These are phyloP conservation scores for Caenorhabditis panamensis DNA, from an alignment of 2,888 invertebrate genomes.

Conservation along the genomic window DNA sequence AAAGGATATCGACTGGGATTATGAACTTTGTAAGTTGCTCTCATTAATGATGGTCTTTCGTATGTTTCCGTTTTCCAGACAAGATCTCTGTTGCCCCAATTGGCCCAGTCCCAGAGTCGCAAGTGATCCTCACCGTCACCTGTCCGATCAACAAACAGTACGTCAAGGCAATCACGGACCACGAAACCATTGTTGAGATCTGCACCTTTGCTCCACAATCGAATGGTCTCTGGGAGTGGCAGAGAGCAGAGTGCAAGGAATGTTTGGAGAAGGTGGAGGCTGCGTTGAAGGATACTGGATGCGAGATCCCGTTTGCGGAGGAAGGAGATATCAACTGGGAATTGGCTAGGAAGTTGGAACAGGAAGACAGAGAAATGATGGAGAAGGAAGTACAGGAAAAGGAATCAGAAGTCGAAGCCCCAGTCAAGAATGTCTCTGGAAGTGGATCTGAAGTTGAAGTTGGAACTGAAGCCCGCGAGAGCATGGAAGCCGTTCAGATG, in stretches of 20 bases:
- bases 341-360: too few species aligned
- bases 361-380: too few species aligned
- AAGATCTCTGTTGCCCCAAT: constrained; percentile 22
- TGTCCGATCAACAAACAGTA: constrained; percentile 26
- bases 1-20: constrained; percentile 16
- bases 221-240: constrained; percentile 1
- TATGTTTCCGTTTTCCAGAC: constrained; percentile 15
- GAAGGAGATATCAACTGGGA: background rate
- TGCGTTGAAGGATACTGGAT: background rate
- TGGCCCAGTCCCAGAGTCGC: constrained; percentile 30
- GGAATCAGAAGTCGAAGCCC: too few species aligned
- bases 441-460: too few species aligned
- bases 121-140: constrained; percentile 6
- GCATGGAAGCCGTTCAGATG: too few species aligned
- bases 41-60: too few species aligned
- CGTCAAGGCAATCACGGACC: constrained; percentile 33
- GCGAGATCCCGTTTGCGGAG: background rate
- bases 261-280: constrained; percentile 15
- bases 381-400: too few species aligned
- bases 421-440: too few species aligned
- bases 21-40: constrained; percentile 29
- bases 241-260: background rate
- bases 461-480: too few species aligned
- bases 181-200: constrained; percentile 10
- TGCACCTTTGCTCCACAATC: background rate